Percentiles rank a stretch among this genome's conserved stretches.
These are phyloP conservation scores for Danio choprae DNA, from an alignment of 2,797 vertebrate genomes.

Conservation along the genomic window DNA sequence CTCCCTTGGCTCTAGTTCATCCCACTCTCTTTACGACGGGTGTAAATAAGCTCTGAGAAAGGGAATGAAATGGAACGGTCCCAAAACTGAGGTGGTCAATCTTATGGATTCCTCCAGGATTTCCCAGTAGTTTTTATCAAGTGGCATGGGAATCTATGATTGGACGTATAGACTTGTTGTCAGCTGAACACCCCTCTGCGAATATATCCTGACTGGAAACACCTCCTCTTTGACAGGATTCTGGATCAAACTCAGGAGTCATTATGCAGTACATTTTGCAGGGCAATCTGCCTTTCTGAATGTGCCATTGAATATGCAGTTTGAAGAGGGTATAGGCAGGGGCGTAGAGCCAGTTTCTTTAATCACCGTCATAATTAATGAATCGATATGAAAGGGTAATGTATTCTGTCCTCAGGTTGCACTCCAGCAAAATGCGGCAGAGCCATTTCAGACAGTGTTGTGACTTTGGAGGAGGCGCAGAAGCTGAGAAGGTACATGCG, in stretches of 20 bases:
- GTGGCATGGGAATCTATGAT: not conserved
- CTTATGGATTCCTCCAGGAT: not conserved
- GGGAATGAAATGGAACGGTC: conserved; percentile 20
- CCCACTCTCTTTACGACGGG: conserved; percentile 34
- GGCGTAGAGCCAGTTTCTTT: not conserved
- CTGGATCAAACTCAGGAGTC: not conserved
- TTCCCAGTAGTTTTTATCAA: not conserved
- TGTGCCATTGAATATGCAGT: conserved; percentile 17
- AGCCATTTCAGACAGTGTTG: conserved; percentile 83
- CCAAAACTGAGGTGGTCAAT: not conserved
- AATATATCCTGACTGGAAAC: not conserved
- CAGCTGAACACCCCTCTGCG: not conserved
- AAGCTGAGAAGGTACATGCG: conserved; percentile 82
- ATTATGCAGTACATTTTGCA: not conserved
- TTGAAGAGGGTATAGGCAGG: conserved; percentile 11
- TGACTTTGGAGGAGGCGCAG: conserved; percentile 86
- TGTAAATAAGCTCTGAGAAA: conserved; percentile 45
- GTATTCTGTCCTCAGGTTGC: conserved; percentile 80
- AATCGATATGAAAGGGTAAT: not conserved
- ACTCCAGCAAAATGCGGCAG: conserved; percentile 91
- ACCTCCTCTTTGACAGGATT: not conserved
- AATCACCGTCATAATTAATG: conserved; percentile 7
- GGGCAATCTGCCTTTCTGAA: not conserved
- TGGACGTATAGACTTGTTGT: not conserved
- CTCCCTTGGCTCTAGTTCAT: conserved; percentile 19